Evolutionary conservation across 2,113 vertebrate species (phyloP).

Genomic region (Galemys pyrenaicus): DNA sequence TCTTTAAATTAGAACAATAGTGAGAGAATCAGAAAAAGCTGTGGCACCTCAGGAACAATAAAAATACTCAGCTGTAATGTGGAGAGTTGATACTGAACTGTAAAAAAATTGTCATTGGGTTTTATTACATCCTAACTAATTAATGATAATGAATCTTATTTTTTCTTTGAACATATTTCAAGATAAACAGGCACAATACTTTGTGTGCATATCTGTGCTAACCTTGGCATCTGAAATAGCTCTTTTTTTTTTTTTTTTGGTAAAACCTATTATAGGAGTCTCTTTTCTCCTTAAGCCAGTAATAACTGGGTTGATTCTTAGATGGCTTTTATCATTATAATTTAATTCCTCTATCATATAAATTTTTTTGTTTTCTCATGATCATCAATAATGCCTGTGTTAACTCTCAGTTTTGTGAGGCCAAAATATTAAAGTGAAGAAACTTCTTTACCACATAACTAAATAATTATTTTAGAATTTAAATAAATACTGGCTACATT

Average conservation of each 20-base stretch:
- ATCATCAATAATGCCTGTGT: constrained; percentile 47
- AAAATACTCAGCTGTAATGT: background rate
- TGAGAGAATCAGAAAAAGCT: background rate
- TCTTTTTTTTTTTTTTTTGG: constrained; percentile 10
- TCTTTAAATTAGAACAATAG: constrained; percentile 26
- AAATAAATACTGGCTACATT: constrained; percentile 30
- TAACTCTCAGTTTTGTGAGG: constrained; percentile 11
- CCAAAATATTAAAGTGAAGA: constrained; percentile 9
- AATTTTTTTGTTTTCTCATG: constrained; percentile 36
- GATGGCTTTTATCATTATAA: constrained; percentile 32
- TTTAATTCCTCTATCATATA: constrained; percentile 62
- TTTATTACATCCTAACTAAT: constrained; percentile 53
- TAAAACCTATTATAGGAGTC: background rate
- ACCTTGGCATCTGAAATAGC: constrained; percentile 42
- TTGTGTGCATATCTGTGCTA: background rate
- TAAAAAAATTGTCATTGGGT: background rate
- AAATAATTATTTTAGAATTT: constrained; percentile 19
- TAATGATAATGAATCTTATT: constrained; percentile 61
- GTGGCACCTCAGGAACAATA: background rate
- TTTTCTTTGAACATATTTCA: constrained; percentile 52
- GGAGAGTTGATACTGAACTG: background rate
- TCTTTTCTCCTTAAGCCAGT: constrained; percentile 39
- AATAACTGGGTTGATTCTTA: constrained; percentile 17
- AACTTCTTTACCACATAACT: background rate
- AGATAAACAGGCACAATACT: constrained; percentile 13